phyloP scores from a whole-genome alignment of 2,888 invertebrate species.

The Limenitis arthemis region DNA sequence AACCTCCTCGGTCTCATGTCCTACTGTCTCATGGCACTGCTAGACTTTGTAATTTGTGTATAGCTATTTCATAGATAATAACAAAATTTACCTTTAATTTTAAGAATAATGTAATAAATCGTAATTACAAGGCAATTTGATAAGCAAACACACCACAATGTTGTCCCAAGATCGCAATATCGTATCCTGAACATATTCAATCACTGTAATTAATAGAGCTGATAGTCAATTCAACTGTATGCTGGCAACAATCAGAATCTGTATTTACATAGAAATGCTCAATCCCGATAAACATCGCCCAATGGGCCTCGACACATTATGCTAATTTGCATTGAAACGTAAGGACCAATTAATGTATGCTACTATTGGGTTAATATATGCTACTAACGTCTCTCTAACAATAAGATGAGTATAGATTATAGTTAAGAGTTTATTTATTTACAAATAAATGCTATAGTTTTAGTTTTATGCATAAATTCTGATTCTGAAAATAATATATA shows the following conservation, averaged over 20 bases:
- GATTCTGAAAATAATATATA: too few relatives aligned
- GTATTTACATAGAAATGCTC: slow-evolving; percentile 40
- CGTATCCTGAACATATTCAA: slow-evolving; percentile 19
- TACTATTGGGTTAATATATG: not conserved
- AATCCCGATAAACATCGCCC: slow-evolving; percentile 35
- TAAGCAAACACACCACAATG: slow-evolving; percentile 9
- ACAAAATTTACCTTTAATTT: not conserved
- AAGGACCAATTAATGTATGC: slow-evolving; percentile 23
- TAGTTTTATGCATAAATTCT: too few relatives aligned
- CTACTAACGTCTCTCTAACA: not conserved
- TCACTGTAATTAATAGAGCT: slow-evolving; percentile 20
- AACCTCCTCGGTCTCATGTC: too few relatives aligned
- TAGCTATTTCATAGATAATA: too few relatives aligned
- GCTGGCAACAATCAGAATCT: slow-evolving; percentile 28
- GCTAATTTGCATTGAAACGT: slow-evolving; percentile 30
- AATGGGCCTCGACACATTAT: slow-evolving; percentile 33
- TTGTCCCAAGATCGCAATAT: slow-evolving; percentile 9
- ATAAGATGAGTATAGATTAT: too few relatives aligned
- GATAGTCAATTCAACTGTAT: slow-evolving; percentile 18
- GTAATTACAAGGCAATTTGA: slow-evolving; percentile 6
- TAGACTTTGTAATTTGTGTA: too few relatives aligned
- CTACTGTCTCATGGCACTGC: too few relatives aligned
- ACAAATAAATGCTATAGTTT: too few relatives aligned
- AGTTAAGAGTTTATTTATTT: too few relatives aligned
- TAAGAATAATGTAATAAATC: not conserved